Evolutionary conservation across 2,888 invertebrate species (phyloP), one percentile per base, ranked within the genome.

Genomic region (Diadegma fenestrale): DNA sequence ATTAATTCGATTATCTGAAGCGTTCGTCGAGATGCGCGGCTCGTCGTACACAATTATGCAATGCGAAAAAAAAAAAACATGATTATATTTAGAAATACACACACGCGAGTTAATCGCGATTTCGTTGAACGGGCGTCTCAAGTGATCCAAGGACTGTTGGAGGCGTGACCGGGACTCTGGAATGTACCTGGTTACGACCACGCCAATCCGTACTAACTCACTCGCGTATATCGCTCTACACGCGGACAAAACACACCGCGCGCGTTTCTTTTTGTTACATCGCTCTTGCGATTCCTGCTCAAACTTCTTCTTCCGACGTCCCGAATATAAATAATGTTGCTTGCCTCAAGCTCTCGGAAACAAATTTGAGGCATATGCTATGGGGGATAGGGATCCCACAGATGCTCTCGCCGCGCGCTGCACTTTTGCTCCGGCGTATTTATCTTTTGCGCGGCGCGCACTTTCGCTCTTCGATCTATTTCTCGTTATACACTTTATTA

Each of bases 121-220:
- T 14, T 33, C 37, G 54, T 22, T 26, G 22, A 26, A 61, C 37
- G 66, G n/a, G 26, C 33, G 33, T 72, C 37, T 76, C 22, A 51
- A 80, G 84, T 85, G 79, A 85, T 80, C 82, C 80, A 85, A 85
- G 82, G 76, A 85, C 85, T 82, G 68, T 85, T 79, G 85, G 72
- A 85, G 85, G 85, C 85, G 85, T 85, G 80, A 82, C 82, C 73
- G 63, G 72, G 78, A 82, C 78, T 68, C n/a, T 48, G 72, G 85
- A 85, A 85, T 85, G 82, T 69, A 82, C 79, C 82, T 82, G 66
- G 72, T 85, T 82, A 82, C 76, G 80, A 85, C 85, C 85, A 82
- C 82, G 85, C 82, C 66, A 43, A 80, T 78, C n/a, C 17, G 0
- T 54, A 17, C 37, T 10, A 7, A 10, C 37, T 37, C n/a, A 51